Percentiles rank a stretch among this genome's conserved stretches.
Evolutionary conservation across 2,113 vertebrate genomes (phyloP).

Genomic region (Panurus biarmicus): DNA sequence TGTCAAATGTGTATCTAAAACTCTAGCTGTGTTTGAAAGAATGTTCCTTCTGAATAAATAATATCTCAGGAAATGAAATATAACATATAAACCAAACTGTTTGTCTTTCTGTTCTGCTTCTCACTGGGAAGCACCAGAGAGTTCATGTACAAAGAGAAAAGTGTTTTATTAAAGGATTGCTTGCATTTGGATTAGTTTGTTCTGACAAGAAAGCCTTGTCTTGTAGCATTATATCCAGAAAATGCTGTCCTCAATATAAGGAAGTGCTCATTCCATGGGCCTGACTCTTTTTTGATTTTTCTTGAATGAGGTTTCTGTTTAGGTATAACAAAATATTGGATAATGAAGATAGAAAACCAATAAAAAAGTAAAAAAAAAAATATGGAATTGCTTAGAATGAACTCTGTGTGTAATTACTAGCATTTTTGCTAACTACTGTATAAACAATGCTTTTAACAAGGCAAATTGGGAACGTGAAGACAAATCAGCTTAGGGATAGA

Average conservation of each 20-base stretch:
- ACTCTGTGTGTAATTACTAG: slow-evolving; percentile 70
- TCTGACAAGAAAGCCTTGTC: neutral
- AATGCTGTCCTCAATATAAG: neutral
- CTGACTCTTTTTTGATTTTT: neutral
- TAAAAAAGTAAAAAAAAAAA: neutral
- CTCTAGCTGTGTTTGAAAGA: neutral
- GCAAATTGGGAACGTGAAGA: slow-evolving; percentile 73
- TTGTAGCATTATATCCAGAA: neutral
- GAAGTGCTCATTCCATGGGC: neutral
- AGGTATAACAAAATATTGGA: slow-evolving; percentile 50
- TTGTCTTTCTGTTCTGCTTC: neutral
- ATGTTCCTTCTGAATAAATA: slow-evolving; percentile 13
- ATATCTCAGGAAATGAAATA: neutral
- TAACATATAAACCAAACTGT: neutral
- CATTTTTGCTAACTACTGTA: slow-evolving; percentile 75
- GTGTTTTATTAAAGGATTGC: neutral
- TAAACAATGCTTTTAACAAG: slow-evolving; percentile 75
- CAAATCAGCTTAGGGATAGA: slow-evolving; percentile 72
- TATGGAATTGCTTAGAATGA: slow-evolving; percentile 57
- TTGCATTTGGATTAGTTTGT: neutral
- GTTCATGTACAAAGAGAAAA: neutral
- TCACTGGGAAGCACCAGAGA: neutral
- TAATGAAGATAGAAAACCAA: slow-evolving; percentile 69
- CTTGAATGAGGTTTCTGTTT: slow-evolving; percentile 52
- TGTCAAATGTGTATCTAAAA: neutral